A percentile compares a stretch with the other conserved stretches of the same genome.
These are phyloP conservation scores for Serilophus lunatus DNA, from an alignment of 2,113 vertebrate genomes.

Conservation along the genomic window DNA sequence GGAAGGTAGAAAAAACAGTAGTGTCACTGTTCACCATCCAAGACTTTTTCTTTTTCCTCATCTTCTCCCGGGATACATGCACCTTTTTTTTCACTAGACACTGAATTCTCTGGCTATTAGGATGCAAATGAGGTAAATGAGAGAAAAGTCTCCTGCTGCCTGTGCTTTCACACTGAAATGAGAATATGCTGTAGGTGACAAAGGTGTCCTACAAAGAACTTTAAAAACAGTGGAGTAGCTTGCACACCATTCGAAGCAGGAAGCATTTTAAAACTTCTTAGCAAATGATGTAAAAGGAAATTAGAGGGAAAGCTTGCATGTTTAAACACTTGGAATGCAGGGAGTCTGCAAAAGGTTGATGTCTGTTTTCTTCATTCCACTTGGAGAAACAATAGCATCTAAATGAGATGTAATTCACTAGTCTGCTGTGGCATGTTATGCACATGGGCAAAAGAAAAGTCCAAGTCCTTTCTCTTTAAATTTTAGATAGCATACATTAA, in stretches of 20 bases:
- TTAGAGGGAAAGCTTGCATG: neutral
- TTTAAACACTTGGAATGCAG: neutral
- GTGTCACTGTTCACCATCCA: neutral
- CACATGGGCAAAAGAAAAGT: neutral
- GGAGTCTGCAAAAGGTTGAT: neutral
- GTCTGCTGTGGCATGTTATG: neutral
- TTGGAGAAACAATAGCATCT: neutral
- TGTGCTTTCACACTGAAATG: neutral
- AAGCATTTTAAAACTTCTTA: neutral
- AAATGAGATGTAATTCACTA: neutral
- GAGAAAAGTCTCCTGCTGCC: neutral
- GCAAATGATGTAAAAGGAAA: neutral
- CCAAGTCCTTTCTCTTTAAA: slow-evolving; percentile 20
- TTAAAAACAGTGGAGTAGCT: neutral
- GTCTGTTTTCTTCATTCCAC: neutral
- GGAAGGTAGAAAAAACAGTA: neutral
- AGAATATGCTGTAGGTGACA: neutral
- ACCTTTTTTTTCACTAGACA: neutral
- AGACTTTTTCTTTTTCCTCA: neutral
- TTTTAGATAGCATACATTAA: neutral
- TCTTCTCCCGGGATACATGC: fast-evolving
- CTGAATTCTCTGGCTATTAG: neutral
- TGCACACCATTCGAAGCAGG: neutral
- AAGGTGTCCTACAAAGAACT: neutral
- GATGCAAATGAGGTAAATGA: neutral